Conservation (phyloP, 1,140 invertebrate species). For the Ceratoteleas bidentatus region DNA sequence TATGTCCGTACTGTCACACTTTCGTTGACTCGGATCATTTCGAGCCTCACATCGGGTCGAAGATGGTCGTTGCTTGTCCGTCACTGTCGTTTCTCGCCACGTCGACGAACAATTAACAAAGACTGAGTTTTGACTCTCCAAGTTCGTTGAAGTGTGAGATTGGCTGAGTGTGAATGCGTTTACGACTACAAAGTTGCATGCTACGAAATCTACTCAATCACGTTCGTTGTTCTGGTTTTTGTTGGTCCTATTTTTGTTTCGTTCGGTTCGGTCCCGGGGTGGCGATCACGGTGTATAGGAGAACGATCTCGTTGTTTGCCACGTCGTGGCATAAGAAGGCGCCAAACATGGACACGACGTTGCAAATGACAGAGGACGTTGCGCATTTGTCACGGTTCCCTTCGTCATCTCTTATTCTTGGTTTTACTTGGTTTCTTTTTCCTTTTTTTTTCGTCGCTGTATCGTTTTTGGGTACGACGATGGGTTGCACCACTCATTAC, state of each 20-base stretch:
- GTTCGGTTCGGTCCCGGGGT: background rate
- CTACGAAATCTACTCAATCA: conserved; percentile 53
- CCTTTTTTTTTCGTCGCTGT: conserved; percentile 8
- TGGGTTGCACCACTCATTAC: conserved; percentile 61
- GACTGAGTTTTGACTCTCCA: conserved; percentile 30
- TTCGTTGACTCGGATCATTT: conserved; percentile 5
- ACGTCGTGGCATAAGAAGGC: conserved; percentile 59
- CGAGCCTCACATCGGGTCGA: conserved; percentile 11
- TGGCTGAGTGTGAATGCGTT: conserved; percentile 55
- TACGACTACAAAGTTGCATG: conserved; percentile 47
- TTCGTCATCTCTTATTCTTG: background rate
- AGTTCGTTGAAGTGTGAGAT: conserved; percentile 51
- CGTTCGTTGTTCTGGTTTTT: conserved; percentile 12
- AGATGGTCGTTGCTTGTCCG: conserved; percentile 18
- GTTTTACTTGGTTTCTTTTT: conserved; percentile 19
- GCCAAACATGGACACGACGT: conserved; percentile 53
- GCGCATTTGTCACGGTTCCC: background rate
- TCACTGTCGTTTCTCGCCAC: conserved; percentile 23
- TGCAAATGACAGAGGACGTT: conserved; percentile 22
- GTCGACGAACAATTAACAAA: conserved; percentile 28
- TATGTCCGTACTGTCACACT: background rate
- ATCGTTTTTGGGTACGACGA: conserved; percentile 30
- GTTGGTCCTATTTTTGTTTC: conserved; percentile 3
- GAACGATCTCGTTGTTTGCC: conserved; percentile 29
- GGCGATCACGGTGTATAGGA: background rate